Evolutionary conservation across 2,797 vertebrate genomes (phyloP).

Genomic region (Lacerta agilis): DNA sequence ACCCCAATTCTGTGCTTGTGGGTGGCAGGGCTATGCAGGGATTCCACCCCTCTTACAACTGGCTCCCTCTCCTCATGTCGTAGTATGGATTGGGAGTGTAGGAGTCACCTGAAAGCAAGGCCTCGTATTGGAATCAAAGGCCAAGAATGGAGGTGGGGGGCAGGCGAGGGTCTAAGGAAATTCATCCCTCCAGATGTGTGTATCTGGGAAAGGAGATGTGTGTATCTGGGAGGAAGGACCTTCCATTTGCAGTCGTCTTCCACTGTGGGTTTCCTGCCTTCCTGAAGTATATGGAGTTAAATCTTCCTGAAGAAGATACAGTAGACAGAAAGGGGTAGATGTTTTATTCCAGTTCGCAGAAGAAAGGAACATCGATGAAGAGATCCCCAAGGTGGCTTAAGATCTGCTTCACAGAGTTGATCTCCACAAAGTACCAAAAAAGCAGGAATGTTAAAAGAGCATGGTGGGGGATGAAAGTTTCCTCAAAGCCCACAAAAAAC

Average conservation of each 20-base stretch:
- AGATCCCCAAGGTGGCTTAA: not conserved
- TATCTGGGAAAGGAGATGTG: not conserved
- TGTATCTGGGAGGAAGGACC: rapidly evolving
- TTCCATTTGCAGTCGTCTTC: not conserved
- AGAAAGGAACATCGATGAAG: not conserved
- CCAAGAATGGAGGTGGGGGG: constrained; percentile 39
- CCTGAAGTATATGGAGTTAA: constrained; percentile 14
- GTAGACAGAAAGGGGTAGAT: not conserved
- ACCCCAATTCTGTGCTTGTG: constrained; percentile 70
- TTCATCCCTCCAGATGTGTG: not conserved
- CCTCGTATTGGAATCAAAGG: constrained; percentile 68
- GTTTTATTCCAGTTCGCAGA: not conserved
- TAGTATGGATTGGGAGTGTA: not conserved
- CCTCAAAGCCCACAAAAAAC: not conserved
- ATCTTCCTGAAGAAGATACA: constrained; percentile 4
- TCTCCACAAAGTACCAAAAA: not conserved
- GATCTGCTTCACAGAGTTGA: not conserved
- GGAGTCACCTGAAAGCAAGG: constrained; percentile 57
- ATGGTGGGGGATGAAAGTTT: not conserved
- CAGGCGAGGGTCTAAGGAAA: not conserved
- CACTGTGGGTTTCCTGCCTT: constrained; percentile 9
- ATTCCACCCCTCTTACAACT: constrained; percentile 24
- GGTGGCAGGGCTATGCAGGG: constrained; percentile 53
- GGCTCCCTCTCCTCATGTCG: constrained; percentile 18
- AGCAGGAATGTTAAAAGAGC: not conserved